Base-by-base conservation (phyloP, 2,888 invertebrate species). In the Brachypalpus laphriformis region DNA sequence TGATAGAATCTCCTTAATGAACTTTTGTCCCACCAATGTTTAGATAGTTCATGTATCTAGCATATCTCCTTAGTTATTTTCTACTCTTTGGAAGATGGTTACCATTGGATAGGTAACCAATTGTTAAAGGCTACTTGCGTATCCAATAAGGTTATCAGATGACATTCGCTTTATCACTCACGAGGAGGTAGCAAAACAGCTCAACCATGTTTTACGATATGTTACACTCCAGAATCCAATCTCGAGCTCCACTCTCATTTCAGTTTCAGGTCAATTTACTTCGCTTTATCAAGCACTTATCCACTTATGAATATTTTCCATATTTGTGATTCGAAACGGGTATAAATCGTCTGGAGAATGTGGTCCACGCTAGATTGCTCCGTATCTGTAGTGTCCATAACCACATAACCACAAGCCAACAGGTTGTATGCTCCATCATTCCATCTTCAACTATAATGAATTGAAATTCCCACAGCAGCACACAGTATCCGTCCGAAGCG, bases 351-450 rank as follows among this genome's bases (percentile, higher is more conserved):
- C 54, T 47, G 31, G 14, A 51, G 25, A 74, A 81, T 82, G 70
- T 70, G 47, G 63, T 65, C 61, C 37, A 59, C 8, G 57, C 14
- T 5, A 59, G 59, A 45, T 40, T 20, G 76, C 42, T 76, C 63
- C 47, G 31, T 40, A 63, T 68, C 47, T 45, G 47, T 28, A 31
- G 51, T 42, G 22, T 16, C 49, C 51, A 49, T 40, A 42, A 59
- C 78, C 14, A 56, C 28, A n/a, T 20, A 34, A 7, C 45, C 28
- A 37, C 71, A 56, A 45, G 7, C 22, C 56, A 78, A 37, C 71
- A 65, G 47, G 78, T 63, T 63, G 31, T 51, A 45, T 70, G 25
- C 25, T 45, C 59, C 51, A 31, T 59, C 28, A 63, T 75, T 56
- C 14, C 40, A 57, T 68, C 76, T 54, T 28, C 31, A 63, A 56